Conservation (phyloP, 1,140 invertebrate species). For the Zelostemma sp. region DNA sequence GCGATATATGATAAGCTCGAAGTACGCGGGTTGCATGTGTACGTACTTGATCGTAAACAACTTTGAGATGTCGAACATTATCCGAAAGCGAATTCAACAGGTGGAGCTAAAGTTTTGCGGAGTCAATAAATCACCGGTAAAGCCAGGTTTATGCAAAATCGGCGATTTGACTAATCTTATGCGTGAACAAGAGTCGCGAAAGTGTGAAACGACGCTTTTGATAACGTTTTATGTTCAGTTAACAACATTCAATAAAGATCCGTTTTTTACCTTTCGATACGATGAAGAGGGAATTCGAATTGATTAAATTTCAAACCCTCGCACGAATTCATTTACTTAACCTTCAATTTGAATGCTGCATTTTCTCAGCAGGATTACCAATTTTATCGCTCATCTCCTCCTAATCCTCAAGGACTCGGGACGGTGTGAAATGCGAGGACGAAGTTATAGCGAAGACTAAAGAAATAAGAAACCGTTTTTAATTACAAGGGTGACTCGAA, state of each 20-base stretch:
- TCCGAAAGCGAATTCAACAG: constrained; percentile 50
- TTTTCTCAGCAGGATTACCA: too few relatives aligned
- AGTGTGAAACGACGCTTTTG: constrained; percentile 1
- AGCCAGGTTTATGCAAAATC: constrained; percentile 32
- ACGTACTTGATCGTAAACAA: constrained; percentile 20
- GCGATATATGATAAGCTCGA: too few relatives aligned
- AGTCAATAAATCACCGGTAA: constrained; percentile 43
- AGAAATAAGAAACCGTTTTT: background rate
- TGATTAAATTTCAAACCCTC: too few relatives aligned
- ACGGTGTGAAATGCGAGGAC: too few relatives aligned
- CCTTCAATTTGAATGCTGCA: too few relatives aligned
- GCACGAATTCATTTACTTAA: too few relatives aligned
- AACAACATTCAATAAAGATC: too few relatives aligned
- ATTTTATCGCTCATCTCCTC: too few relatives aligned
- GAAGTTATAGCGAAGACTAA: background rate
- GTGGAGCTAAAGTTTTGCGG: constrained; percentile 47
- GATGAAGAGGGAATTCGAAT: too few relatives aligned
- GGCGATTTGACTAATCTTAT: constrained; percentile 22
- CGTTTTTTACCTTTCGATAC: too few relatives aligned
- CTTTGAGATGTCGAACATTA: constrained; percentile 34
- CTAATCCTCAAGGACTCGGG: too few relatives aligned
- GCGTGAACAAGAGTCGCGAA: constrained; percentile 19
- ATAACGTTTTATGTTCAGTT: constrained; percentile 1
- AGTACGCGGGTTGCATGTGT: too few relatives aligned
- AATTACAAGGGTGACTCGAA: background rate